These are phyloP conservation scores for Spilogale gracilis DNA, from an alignment of 2,113 vertebrate genomes.

Conservation along the genomic window DNA sequence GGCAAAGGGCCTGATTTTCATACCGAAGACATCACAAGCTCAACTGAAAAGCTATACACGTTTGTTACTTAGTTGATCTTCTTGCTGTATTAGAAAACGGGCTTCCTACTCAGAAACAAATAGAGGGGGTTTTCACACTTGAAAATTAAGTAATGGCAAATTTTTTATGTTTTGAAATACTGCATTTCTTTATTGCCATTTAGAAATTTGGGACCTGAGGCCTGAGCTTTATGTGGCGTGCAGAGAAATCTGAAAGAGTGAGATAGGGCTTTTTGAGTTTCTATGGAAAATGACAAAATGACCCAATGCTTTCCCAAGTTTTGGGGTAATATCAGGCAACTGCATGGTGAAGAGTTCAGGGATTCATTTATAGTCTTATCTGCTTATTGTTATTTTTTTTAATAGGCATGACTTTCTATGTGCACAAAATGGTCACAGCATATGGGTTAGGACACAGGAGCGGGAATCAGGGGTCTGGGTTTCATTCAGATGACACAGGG, in stretches of 20 bases:
- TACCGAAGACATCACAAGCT: background rate
- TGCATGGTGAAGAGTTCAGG: background rate
- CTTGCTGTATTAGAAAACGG: constrained; percentile 7
- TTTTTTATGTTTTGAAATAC: background rate
- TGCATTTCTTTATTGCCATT: background rate
- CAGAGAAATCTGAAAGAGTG: background rate
- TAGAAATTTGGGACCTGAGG: background rate
- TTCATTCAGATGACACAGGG: background rate
- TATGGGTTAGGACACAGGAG: background rate
- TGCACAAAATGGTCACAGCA: background rate
- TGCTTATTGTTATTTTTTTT: background rate
- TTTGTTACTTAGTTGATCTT: background rate
- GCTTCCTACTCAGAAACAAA: background rate
- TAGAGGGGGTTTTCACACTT: background rate
- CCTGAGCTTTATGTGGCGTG: background rate
- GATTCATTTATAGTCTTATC: background rate
- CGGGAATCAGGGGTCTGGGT: background rate
- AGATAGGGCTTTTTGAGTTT: background rate
- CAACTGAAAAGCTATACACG: background rate
- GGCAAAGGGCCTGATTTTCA: background rate
- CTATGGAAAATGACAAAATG: constrained; percentile 10
- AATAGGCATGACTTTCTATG: background rate
- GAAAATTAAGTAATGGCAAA: background rate
- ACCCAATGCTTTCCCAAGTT: background rate
- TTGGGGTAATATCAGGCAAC: background rate